These are phyloP conservation scores for Anagyrus pseudococci DNA, from an alignment of 2,888 invertebrate genomes.

Conservation along the genomic window DNA sequence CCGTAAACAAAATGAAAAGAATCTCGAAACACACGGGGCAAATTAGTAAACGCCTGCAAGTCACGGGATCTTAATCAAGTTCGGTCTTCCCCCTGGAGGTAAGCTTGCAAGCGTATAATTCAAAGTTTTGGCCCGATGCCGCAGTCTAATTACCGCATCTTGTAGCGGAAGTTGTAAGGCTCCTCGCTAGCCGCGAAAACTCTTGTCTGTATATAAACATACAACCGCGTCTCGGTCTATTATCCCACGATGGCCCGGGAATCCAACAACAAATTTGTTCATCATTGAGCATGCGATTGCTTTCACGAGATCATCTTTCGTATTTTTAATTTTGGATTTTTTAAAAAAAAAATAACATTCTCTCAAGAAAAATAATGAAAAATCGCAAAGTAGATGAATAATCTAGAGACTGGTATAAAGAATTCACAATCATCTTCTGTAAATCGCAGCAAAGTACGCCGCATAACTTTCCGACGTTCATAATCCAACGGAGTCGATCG, in stretches of 20 bases:
- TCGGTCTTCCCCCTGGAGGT: slow-evolving; percentile 28
- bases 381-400: too few species aligned
- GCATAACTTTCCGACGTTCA: too few species aligned
- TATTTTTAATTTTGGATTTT: too few species aligned
- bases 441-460: too few species aligned
- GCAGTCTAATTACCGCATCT: slow-evolving; percentile 59
- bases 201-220: slow-evolving; percentile 9
- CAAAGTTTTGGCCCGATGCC: slow-evolving; percentile 52
- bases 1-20: not conserved
- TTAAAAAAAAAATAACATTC: too few species aligned
- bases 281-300: too few species aligned
- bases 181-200: slow-evolving; percentile 18
- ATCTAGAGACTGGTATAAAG: too few species aligned
- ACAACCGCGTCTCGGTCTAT: slow-evolving; percentile 8
- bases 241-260: not conserved
- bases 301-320: too few species aligned
- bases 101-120: slow-evolving; percentile 49
- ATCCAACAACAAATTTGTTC: too few species aligned
- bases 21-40: not conserved
- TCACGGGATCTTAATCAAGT: slow-evolving; percentile 31
- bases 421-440: too few species aligned
- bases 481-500: too few species aligned
- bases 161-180: slow-evolving; percentile 43
- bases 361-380: too few species aligned
- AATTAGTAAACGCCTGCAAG: slow-evolving; percentile 9